Evolutionary conservation across 30 jellyfish, hydroid and myxozoan species (phyloP), one percentile per base, ranked within the genome.

Genomic region (Phacellophora camtschatica): DNA sequence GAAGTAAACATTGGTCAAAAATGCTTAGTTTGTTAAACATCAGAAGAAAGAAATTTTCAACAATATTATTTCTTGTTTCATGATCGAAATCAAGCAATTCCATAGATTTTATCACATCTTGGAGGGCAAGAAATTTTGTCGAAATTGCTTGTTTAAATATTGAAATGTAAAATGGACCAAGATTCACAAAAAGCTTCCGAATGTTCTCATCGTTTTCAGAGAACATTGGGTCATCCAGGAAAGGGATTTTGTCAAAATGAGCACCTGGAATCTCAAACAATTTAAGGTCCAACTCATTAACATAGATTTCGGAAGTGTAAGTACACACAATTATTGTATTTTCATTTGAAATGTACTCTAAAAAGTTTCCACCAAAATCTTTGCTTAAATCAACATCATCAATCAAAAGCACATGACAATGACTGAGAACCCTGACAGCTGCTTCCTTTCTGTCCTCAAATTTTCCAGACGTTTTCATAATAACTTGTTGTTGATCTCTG

Each of bases 311-410:
- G n/a, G n/a, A 16, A 12, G 74, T 73, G 51, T 65, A 73, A 20
- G 86, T 29, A 28, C 22, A 27, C 20, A 55, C 23, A 16, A 53
- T 51, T 1, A 34, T 32, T n/a, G 54, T 11, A 8, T 73, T 65
- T 54, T 73, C 35, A 51, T 51, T 45, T 11, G 54, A 63, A 22
- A 73, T 73, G 3, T 73, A 4, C 9, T 54, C 18, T 28, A 73
- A 53, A 56, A 73, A 73, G 33, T 13, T 51, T 24, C 27, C 13
- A 33, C 54, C 86, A 33, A 73, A 73, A 5, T 31, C 31, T 23
- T 18, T 36, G 36, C 57, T 73, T 13, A 74, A 66, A 73, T 73
- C 86, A 49, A 51, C 22, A 39, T 73, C 66, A 55, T 73, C 86
- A 11, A 73, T 49, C 2, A 73, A 32, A 7, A 73, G 75, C 8